Percentiles rank a stretch among this genome's conserved stretches.
Conservation (phyloP, 2,888 invertebrate genomes). For the Seira musarum region DNA sequence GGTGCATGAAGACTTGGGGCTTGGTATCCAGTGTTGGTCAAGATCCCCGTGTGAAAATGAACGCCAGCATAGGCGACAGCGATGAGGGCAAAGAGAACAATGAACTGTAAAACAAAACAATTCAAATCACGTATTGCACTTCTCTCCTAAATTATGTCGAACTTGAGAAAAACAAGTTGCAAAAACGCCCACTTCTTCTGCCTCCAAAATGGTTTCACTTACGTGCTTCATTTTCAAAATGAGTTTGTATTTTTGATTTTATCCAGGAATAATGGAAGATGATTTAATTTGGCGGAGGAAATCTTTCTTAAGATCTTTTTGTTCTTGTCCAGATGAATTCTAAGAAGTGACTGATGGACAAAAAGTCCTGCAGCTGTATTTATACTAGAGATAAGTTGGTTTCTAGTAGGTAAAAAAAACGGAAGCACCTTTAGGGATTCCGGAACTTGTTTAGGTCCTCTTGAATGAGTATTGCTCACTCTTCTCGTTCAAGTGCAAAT, state of each 20-base stretch:
- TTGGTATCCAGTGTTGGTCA: slow-evolving; percentile 47
- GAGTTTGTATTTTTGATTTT: background rate
- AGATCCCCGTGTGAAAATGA: slow-evolving; percentile 35
- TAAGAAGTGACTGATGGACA: slow-evolving; percentile 40
- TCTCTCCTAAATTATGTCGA: no score
- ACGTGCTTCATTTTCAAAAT: slow-evolving; percentile 52
- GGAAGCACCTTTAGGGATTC: slow-evolving; percentile 11
- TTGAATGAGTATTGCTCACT: background rate
- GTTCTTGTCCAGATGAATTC: slow-evolving; percentile 45
- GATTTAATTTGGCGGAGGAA: no score
- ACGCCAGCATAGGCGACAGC: slow-evolving; percentile 49
- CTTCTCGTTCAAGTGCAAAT: slow-evolving; percentile 3
- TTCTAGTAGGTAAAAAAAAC: slow-evolving; percentile 11
- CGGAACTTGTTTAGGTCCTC: slow-evolving; percentile 29
- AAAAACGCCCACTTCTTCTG: no score
- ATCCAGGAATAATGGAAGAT: slow-evolving; percentile 4
- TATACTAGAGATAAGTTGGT: slow-evolving; percentile 19
- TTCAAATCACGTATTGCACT: background rate
- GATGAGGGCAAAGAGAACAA: slow-evolving; percentile 44
- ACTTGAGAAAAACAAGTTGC: no score
- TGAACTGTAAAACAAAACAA: slow-evolving; percentile 32
- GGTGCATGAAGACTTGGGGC: slow-evolving; percentile 55
- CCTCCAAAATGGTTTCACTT: slow-evolving; percentile 20
- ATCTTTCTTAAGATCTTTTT: background rate
- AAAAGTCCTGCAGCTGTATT: slow-evolving; percentile 22